Conservation (phyloP, 2,888 invertebrate species). For the Drepana falcataria region DNA sequence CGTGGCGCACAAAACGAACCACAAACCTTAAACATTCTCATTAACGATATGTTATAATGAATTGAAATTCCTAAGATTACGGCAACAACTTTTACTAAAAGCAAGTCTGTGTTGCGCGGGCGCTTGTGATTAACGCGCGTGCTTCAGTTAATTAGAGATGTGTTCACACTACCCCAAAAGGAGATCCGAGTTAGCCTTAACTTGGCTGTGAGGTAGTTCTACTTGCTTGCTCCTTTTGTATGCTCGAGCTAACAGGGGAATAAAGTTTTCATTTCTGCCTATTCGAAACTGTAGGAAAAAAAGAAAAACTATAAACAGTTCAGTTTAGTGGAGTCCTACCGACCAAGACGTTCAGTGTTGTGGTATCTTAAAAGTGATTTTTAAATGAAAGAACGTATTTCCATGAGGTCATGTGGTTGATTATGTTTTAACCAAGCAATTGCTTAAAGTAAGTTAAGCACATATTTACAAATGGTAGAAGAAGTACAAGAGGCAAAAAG, state of each 20-base stretch:
- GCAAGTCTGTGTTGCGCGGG: conserved; percentile 62
- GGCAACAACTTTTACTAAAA: conserved; percentile 66
- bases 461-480: not conserved
- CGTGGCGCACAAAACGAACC: not conserved
- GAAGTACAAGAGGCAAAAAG: conserved; percentile 11
- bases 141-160: conserved; percentile 72
- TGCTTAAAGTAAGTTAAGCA: too few relatives aligned
- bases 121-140: conserved; percentile 62
- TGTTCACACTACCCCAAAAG: conserved; percentile 66
- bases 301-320: too few relatives aligned
- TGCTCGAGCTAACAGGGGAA: not conserved
- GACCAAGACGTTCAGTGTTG: too few relatives aligned
- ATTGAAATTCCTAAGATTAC: conserved; percentile 70
- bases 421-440: too few relatives aligned
- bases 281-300: too few relatives aligned
- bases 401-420: too few relatives aligned
- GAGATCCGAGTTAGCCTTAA: conserved; percentile 63
- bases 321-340: too few relatives aligned
- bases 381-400: too few relatives aligned
- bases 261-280: conserved; percentile 2
- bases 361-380: too few relatives aligned
- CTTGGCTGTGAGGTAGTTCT: conserved; percentile 39
- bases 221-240: conserved; percentile 40
- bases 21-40: conserved; percentile 29
- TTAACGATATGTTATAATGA: conserved; percentile 53